Evolutionary conservation across 2,113 vertebrate species (phyloP), one percentile per base, ranked within the genome.

Genomic region (Xyrauchen texanus): DNA sequence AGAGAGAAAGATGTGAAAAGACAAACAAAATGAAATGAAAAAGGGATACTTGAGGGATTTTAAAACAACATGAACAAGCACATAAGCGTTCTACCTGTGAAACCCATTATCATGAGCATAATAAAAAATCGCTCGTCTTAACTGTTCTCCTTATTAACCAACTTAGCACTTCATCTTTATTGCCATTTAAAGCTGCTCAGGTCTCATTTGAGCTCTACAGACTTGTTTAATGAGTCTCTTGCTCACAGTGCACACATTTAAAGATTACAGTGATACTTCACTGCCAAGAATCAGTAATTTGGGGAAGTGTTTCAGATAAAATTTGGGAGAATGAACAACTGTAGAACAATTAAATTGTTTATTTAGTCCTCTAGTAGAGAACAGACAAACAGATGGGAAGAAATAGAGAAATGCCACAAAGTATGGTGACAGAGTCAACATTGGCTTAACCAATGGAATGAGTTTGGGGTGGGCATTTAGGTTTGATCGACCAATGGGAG

Each of bases 131-230:
- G 55, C 51, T 65, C 15, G 11, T 58, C 46, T 34, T 51, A 71
- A 68, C 13, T 34, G 2, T 49, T 46, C 67, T 45, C 6, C 67
- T 12, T 64, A 55, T 64, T 57, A 66, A 58, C 46, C 58, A 72
- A 57, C 51, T 66, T 47, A 62, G 47, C 65, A n/a, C 49, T 57
- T 52, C 3, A 16, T 3, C 34, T 52, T 61, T 73, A 73, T n/a
- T 49, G 34, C 61, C 42, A 10, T 82, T 77, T 61, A 21, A 63
- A 49, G 4, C 80, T 47, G 60, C 61, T 65, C 46, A 78, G 66
- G 60, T 69, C 46, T 53, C 12, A 58, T 58, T 77, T 72, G 13
- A 77, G 53, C 61, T 34, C 45, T 34, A 34, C 21, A 34, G 21
- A 34, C 21, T 34, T 34, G 3, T 58, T 68, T 77, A 77, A 64